Base-by-base conservation (phyloP, 37 sponge, comb jelly and placozoan genomes). In the Chondrilla cf. caribensis region DNA sequence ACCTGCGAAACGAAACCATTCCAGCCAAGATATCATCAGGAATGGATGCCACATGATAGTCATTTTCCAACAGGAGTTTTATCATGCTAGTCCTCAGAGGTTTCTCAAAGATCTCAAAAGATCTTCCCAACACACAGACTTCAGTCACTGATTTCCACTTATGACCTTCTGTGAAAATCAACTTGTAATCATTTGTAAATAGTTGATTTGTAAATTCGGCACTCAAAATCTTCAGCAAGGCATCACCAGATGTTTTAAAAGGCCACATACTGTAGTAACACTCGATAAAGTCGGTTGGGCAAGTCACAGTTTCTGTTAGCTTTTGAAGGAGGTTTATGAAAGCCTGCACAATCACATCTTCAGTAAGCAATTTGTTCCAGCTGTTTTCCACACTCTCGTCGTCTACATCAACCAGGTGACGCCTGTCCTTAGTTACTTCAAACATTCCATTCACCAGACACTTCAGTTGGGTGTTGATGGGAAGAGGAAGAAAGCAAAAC, bases 401-500 rank as follows among this genome's bases (percentile, higher is more conserved):
- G 35, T 70, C 42, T 33, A 78, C 29, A 26, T 79, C 32, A n/a
- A 51, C 60, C 26, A 90, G 25, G 22, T 55, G 64, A 36, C 83
- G 79, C 29, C 90, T 79, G 66, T 90, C 86, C 19, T 72, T 85
- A 9, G 82, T 54, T 2, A 90, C 19, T 33, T 83, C 83, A 83
- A 90, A 90, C 36, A 60, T 81, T 3, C 90, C 90, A 83, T 83
- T 90, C 2, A 86, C 55, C 22, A 82, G 86, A 58, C 86, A 90
- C 28, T 58, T 71, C 36, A 90, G 51, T 19, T 60, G 67, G 40
- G 67, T 83, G 7, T n/a, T 19, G 21, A 83, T 79, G 39, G 90
- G 90, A 17, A 90, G 81, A 36, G 90, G 90, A 18, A 90, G 76
- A 54, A 90, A 90, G 25, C 90, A 90, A 58, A 86, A 90, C 42